Conservation (phyloP, 2,797 vertebrate species). For the Mormyrus hasselquistii region DNA sequence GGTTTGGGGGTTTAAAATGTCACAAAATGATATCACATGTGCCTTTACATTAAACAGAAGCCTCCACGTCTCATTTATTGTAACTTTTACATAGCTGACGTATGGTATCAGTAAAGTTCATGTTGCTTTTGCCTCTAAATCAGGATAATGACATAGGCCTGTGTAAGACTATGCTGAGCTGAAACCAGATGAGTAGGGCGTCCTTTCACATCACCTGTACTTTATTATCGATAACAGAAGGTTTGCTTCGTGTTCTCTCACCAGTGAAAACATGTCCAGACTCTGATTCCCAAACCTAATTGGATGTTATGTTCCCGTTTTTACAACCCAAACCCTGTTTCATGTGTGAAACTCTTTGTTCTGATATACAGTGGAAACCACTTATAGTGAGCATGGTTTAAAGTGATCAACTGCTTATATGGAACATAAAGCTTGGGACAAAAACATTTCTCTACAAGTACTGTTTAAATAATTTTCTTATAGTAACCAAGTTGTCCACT, state of each 20-base stretch:
- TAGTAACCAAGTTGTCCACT: neutral
- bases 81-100: neutral
- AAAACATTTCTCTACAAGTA: neutral
- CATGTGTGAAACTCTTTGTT: neutral
- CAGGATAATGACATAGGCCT: neutral
- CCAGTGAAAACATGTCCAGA: neutral
- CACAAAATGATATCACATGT: neutral
- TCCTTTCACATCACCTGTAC: neutral
- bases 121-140: neutral
- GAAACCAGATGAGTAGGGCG: neutral
- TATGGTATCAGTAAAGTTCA: neutral
- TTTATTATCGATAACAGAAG: neutral
- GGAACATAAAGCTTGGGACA: neutral
- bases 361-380: neutral
- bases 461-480: neutral
- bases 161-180: neutral
- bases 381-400: neutral
- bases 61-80: neutral
- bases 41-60: neutral
- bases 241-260: neutral
- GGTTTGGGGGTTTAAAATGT: neutral
- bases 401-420: neutral
- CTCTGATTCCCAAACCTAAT: neutral
- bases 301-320: neutral
- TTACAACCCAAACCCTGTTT: neutral